These are phyloP conservation scores for Lymantria dispar DNA, from an alignment of 2,888 invertebrate species.

Conservation along the genomic window DNA sequence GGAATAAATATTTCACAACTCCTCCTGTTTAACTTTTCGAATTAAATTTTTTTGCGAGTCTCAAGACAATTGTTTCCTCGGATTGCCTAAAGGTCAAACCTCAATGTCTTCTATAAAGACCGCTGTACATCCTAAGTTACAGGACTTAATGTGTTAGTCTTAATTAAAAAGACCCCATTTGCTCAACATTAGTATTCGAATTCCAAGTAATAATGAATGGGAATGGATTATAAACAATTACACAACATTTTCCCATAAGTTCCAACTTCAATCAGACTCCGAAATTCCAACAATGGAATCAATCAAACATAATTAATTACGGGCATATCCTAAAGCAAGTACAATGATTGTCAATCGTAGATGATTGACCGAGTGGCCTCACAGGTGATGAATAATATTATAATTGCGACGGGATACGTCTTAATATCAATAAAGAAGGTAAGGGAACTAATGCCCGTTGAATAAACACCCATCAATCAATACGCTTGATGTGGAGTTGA, in stretches of 20 bases:
- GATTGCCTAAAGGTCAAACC: too few species aligned
- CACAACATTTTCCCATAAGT: constrained; percentile 4
- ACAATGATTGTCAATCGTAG: constrained; percentile 32
- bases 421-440: constrained; percentile 72
- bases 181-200: too few species aligned
- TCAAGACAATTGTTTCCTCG: too few species aligned
- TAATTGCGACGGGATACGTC: constrained; percentile 43
- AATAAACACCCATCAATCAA: constrained; percentile 79
- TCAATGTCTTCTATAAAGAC: too few species aligned
- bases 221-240: constrained; percentile 7
- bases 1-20: too few species aligned
- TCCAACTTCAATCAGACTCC: constrained; percentile 4
- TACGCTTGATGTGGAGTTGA: constrained; percentile 47
- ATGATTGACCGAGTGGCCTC: constrained; percentile 34
- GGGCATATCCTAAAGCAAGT: constrained; percentile 21
- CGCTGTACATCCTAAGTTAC: too few species aligned
- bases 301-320: constrained; percentile 44
- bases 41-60: too few species aligned
- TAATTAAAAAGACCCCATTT: too few species aligned
- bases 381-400: constrained; percentile 41
- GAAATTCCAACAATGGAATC: constrained; percentile 7
- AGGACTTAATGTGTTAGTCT: too few species aligned
- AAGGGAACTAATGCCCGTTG: constrained; percentile 55
- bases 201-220: neutral
- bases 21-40: too few species aligned